These are phyloP conservation scores for Myotis myotis DNA, from an alignment of 2,797 vertebrate species.

Conservation along the genomic window DNA sequence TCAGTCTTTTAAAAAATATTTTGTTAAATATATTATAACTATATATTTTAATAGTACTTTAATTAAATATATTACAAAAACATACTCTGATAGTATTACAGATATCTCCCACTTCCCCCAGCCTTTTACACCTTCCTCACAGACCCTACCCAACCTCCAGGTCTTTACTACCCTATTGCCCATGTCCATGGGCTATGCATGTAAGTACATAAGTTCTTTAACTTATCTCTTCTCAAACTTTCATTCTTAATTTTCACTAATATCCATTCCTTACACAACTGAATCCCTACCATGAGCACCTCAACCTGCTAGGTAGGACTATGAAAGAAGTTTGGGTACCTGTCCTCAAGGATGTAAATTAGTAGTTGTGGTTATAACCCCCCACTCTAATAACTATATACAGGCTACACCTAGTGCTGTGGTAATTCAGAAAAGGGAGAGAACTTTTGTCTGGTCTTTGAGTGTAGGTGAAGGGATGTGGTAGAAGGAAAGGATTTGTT, in stretches of 20 bases:
- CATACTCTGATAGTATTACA: too few relatives aligned
- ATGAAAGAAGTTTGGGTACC: not conserved
- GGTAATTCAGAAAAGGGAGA: not conserved
- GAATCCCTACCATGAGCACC: not conserved
- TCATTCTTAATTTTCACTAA: not conserved
- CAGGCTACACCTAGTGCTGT: not conserved
- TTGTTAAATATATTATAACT: too few relatives aligned
- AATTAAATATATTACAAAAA: too few relatives aligned
- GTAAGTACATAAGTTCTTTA: not conserved
- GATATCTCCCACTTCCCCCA: too few relatives aligned
- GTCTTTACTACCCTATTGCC: too few relatives aligned
- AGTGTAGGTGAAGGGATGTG: not conserved
- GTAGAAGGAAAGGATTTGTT: not conserved
- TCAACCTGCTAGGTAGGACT: not conserved
- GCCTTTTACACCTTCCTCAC: too few relatives aligned
- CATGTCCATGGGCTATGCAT: not conserved
- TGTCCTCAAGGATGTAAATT: conserved; percentile 8
- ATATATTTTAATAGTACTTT: too few relatives aligned
- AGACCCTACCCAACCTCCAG: too few relatives aligned
- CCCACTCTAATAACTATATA: not conserved
- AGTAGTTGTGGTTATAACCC: not conserved
- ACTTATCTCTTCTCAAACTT: not conserved
- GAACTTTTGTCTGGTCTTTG: not conserved
- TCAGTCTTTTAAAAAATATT: not conserved
- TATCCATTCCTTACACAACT: not conserved